Conservation (phyloP, 2,888 invertebrate genomes). For the Leucoptera coffeella region DNA sequence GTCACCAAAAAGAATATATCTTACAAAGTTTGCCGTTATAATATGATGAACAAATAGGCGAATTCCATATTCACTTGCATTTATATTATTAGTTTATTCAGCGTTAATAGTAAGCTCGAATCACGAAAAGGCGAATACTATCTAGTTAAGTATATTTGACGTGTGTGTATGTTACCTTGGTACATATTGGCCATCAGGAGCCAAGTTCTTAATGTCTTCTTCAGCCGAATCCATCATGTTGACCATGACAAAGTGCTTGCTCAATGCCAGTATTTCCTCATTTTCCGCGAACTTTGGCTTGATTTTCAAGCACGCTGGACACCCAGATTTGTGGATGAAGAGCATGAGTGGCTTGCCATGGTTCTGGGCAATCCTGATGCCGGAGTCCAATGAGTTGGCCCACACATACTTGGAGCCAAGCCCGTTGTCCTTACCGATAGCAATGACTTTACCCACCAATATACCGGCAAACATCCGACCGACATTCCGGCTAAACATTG, state of each 20-base stretch:
- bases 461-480: background rate
- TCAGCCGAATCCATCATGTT: conserved; percentile 57
- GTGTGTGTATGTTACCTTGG: conserved; percentile 38
- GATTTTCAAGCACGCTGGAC: conserved; percentile 58
- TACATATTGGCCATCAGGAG: conserved; percentile 62
- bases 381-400: conserved; percentile 39
- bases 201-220: conserved; percentile 36
- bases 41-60: no score
- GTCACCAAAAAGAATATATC: no score
- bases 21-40: no score
- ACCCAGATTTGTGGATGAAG: conserved; percentile 62
- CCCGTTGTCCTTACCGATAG: conserved; percentile 22
- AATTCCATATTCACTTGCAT: no score
- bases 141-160: no score
- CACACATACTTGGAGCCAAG: conserved; percentile 37
- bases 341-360: conserved; percentile 58
- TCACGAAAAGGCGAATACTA: background rate
- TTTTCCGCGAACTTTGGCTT: conserved; percentile 57
- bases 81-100: no score
- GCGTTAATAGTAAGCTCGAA: no score
- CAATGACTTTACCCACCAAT: background rate
- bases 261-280: conserved; percentile 45
- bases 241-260: conserved; percentile 61
- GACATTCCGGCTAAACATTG: no score
- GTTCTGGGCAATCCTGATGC: conserved; percentile 25